Percentiles rank a stretch among this genome's conserved stretches.
These are phyloP conservation scores for Coleophora deauratella DNA, from an alignment of 2,888 invertebrate genomes.

Conservation along the genomic window DNA sequence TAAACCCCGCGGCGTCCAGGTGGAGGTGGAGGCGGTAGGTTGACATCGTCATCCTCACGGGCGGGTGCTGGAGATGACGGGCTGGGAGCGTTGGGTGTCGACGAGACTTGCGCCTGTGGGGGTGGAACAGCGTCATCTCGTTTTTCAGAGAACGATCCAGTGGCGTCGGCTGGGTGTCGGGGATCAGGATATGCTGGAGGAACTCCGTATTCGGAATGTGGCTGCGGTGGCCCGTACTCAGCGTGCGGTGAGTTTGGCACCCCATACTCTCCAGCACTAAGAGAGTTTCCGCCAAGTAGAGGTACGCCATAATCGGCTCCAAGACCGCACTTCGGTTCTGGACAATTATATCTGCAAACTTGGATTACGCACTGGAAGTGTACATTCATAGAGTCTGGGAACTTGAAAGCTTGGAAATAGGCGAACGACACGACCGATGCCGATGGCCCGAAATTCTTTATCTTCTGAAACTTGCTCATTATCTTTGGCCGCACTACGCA, in stretches of 20 bases:
- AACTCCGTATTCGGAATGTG: slow-evolving; percentile 79
- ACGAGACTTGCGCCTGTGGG: slow-evolving; percentile 86
- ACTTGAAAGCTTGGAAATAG: slow-evolving; percentile 97
- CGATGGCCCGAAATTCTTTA: slow-evolving; percentile 95
- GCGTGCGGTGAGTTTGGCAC: slow-evolving; percentile 68
- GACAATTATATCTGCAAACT: slow-evolving; percentile 94
- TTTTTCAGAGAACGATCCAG: slow-evolving; percentile 88
- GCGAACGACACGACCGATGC: slow-evolving; percentile 96
- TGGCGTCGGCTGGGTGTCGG: slow-evolving; percentile 88
- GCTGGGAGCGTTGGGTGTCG: slow-evolving; percentile 78
- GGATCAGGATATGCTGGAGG: slow-evolving; percentile 91
- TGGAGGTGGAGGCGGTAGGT: slow-evolving; percentile 88
- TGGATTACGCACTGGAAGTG: slow-evolving; percentile 98
- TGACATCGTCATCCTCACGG: slow-evolving; percentile 77
- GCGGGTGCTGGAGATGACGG: slow-evolving; percentile 71
- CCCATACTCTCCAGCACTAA: slow-evolving; percentile 78
- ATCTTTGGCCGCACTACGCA: slow-evolving; percentile 95
- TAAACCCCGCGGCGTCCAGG: slow-evolving; percentile 86
- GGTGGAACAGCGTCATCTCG: slow-evolving; percentile 86
- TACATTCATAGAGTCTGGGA: slow-evolving; percentile 97
- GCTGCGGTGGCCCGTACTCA: slow-evolving; percentile 81
- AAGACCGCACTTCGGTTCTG: slow-evolving; percentile 90
- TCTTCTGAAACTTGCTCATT: slow-evolving; percentile 96
- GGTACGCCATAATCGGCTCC: slow-evolving; percentile 81
- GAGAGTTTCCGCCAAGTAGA: slow-evolving; percentile 75